Conservation (phyloP, 2,797 vertebrate species). For the Pantherophis alleghaniensis region DNA sequence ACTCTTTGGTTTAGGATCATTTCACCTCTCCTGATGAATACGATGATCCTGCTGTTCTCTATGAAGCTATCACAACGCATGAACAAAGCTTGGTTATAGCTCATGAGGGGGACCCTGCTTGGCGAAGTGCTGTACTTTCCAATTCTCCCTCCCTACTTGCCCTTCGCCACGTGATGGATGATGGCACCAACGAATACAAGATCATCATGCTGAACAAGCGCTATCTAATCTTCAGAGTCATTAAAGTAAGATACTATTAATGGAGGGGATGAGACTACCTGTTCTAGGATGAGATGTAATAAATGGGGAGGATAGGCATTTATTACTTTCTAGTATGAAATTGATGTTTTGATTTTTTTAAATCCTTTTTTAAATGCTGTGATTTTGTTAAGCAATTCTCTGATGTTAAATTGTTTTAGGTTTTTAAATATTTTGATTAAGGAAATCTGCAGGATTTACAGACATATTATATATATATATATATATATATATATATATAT, state of each 20-base stretch:
- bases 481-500: too few relatives aligned
- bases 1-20: slow-evolving; percentile 83
- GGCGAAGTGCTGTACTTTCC: slow-evolving; percentile 95
- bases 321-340: not conserved
- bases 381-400: not conserved
- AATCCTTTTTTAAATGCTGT: not conserved
- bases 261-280: fast-evolving
- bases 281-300: not conserved
- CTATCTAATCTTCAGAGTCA: slow-evolving; percentile 96
- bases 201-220: slow-evolving; percentile 97
- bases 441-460: not conserved
- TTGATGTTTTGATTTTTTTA: not conserved
- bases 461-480: too few relatives aligned
- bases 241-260: slow-evolving; percentile 79
- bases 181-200: slow-evolving; percentile 97
- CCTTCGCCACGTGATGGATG: slow-evolving; percentile 94
- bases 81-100: slow-evolving; percentile 95
- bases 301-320: not conserved
- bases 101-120: slow-evolving; percentile 95
- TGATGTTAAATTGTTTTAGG: not conserved
- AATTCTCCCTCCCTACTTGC: slow-evolving; percentile 92
- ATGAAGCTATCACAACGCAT: slow-evolving; percentile 92
- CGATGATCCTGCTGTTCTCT: slow-evolving; percentile 92
- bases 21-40: slow-evolving; percentile 98
- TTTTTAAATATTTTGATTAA: not conserved